Base-by-base conservation (phyloP, 2,113 vertebrate genomes). In the Condylura cristata region DNA sequence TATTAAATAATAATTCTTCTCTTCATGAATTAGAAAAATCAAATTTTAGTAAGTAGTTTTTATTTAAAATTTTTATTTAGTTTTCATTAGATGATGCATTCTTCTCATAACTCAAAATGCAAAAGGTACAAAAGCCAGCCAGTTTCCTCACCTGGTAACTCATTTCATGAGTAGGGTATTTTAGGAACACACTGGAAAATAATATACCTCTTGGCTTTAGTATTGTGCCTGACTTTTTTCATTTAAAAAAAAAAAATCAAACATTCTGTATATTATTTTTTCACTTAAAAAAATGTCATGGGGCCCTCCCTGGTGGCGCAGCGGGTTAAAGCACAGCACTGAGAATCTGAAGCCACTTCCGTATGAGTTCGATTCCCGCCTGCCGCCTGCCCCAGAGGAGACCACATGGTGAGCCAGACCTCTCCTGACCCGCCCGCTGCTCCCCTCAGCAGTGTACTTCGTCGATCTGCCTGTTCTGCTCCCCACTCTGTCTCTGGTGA, bases 11-110 rank as follows among this genome's bases (percentile, higher is more conserved):
- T 82, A 76, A 89, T 68, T 90, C 24, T 89, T n/a, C 28, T 86
- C 30, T 95, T 71, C 9, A 66, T 93, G 60, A 94, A 90, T 32
- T 78, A 61, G 18, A 71, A 93, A 86, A 89, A 90, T 92, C 32
- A 78, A 56, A 86, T 80, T 93, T 93, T 11, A 80, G 46, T 63
- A 86, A 70, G 32, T 78, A 5, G 10, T 89, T 93, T 91, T 48
- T 83, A 75, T 81, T 71, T 86, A 74, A 86, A 88, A 70, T 12
- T 85, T 89, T 85, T 84, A 48, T 72, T 94, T 89, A 41, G 66
- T 94, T 89, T 72, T 95, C 46, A 82, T 74, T 86, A 48, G 24
- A 34, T 65, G 86, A 86, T 39, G 91, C 8, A 84, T 34, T 74
- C 22, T 34, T 74, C 22, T 91, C 53, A 39, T 41, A 71, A 22